Percentiles rank a stretch among this genome's conserved stretches.
phyloP scores from a whole-genome alignment of 2,888 invertebrate species.

The Ceraclea dissimilis region DNA sequence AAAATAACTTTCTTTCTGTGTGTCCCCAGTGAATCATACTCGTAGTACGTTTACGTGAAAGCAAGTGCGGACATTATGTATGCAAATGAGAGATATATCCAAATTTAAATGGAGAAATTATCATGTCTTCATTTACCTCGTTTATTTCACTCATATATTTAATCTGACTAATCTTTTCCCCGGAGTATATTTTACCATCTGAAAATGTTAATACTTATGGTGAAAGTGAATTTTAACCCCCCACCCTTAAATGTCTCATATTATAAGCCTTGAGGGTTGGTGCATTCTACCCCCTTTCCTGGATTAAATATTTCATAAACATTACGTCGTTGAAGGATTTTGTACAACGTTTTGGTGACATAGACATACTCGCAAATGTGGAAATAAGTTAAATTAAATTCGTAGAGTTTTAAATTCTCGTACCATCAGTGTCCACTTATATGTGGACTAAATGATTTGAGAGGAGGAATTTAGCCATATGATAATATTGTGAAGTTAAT shows the following conservation, averaged over 20 bases:
- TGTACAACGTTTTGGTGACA: too few species aligned
- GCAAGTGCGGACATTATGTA: neutral
- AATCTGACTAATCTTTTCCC: conserved; percentile 13
- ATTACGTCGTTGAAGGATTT: neutral
- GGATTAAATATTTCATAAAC: conserved; percentile 16
- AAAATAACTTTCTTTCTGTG: too few species aligned
- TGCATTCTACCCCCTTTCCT: neutral
- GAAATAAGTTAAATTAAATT: too few species aligned
- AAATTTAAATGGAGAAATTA: neutral
- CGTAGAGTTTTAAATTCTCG: too few species aligned
- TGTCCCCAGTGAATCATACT: too few species aligned
- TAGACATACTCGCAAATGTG: too few species aligned
- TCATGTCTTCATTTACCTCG: neutral
- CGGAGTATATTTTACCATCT: conserved; percentile 10
- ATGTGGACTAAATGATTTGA: too few species aligned
- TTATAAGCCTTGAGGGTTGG: neutral
- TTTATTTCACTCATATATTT: conserved; percentile 2
- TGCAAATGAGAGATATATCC: conserved; percentile 1
- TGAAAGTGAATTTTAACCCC: conserved; percentile 13
- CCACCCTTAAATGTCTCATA: too few species aligned
- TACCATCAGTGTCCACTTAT: too few species aligned
- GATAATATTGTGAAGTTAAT: too few species aligned
- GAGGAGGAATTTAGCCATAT: too few species aligned
- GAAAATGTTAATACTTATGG: conserved; percentile 11
- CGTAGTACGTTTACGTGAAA: neutral